Conservation (phyloP, 2,113 vertebrate species). For the Pogona vitticeps region DNA sequence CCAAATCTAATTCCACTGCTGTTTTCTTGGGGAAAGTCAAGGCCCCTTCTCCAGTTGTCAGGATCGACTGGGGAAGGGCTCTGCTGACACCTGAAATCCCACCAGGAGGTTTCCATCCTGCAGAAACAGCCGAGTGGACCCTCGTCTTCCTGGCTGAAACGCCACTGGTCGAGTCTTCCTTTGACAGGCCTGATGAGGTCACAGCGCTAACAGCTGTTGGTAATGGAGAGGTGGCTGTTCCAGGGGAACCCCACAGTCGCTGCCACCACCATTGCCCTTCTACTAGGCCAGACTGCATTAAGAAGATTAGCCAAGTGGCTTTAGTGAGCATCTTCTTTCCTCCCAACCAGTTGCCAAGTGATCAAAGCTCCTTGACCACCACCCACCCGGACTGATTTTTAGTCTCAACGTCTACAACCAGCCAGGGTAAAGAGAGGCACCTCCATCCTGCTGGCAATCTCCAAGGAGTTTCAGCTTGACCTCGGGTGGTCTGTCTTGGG, state of each 20-base stretch:
- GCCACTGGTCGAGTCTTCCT: neutral
- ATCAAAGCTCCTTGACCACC: neutral
- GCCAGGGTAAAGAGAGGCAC: neutral
- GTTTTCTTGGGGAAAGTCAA: neutral
- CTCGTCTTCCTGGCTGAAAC: neutral
- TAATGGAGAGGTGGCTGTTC: constrained; percentile 22
- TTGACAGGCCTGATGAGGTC: neutral
- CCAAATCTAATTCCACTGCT: neutral
- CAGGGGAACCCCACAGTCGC: constrained; percentile 48
- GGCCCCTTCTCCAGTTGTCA: neutral
- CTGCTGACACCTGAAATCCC: neutral
- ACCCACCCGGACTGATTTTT: neutral
- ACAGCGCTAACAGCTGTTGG: neutral
- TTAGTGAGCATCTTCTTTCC: constrained; percentile 58
- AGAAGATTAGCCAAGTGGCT: constrained; percentile 28
- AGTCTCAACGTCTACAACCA: neutral
- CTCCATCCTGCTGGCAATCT: neutral
- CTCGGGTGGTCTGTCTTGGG: neutral
- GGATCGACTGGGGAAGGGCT: neutral
- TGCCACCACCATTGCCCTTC: constrained; percentile 71
- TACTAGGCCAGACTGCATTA: constrained; percentile 46
- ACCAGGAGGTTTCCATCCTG: neutral
- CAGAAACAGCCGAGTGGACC: neutral
- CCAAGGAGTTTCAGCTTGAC: neutral
- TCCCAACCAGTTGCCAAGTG: neutral